Evolutionary conservation across 92 coral and sea anemone genomes (phyloP).

Genomic region (Palythoa heliodiscus): DNA sequence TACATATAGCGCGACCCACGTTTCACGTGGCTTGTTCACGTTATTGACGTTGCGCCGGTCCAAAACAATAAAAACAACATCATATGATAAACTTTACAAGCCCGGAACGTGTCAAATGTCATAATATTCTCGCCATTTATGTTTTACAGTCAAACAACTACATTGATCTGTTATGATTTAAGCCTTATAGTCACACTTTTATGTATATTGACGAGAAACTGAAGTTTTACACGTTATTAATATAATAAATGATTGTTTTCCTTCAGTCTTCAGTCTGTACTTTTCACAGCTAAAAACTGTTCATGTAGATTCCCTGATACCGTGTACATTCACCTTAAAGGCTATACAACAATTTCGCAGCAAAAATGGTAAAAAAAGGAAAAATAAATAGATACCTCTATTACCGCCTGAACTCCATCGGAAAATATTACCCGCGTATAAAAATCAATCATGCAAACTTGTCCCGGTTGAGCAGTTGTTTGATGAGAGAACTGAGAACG

Average conservation of each 20-base stretch:
- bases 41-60: background rate
- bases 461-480: background rate
- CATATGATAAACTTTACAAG: background rate
- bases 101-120: background rate
- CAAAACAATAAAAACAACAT: background rate
- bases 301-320: slow-evolving; percentile 21
- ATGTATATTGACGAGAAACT: background rate
- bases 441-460: background rate
- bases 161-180: background rate
- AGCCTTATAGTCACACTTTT: background rate
- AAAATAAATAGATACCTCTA: background rate
- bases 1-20: background rate
- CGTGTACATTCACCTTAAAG: background rate
- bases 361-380: background rate
- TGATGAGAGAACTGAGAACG: background rate
- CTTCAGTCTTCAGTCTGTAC: background rate
- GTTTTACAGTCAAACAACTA: background rate
- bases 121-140: background rate
- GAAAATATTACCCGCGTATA: background rate
- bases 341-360: background rate
- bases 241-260: background rate
- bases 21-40: background rate
- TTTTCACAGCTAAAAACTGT: background rate
- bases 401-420: background rate
- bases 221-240: background rate